Evolutionary conservation across 1,140 invertebrate species (phyloP).

Genomic region (Rhopalosiphum padi): DNA sequence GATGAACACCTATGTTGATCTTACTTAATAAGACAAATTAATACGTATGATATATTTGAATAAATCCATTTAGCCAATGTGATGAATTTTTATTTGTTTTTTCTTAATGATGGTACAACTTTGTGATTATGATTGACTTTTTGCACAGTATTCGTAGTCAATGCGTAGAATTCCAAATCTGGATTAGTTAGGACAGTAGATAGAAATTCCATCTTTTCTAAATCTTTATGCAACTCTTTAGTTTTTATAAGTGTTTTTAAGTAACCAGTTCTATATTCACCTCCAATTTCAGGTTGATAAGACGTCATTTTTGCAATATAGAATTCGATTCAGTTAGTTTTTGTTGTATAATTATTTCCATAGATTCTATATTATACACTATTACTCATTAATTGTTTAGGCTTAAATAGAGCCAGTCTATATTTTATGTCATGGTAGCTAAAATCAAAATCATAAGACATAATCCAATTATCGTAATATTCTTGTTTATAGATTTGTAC

Average conservation of each 20-base stretch:
- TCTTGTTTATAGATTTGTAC: neutral
- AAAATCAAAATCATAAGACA: neutral
- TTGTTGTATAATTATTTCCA: neutral
- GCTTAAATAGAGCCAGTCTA: neutral
- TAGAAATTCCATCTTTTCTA: constrained; percentile 21
- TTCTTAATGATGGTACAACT: neutral
- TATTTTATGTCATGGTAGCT: neutral
- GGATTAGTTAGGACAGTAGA: neutral
- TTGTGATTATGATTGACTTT: neutral
- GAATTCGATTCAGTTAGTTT: neutral
- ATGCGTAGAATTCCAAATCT: neutral
- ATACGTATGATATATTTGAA: neutral
- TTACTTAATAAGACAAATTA: no score
- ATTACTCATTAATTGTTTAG: neutral
- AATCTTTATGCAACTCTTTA: neutral
- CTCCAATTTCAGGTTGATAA: constrained; percentile 3
- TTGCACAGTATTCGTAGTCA: neutral
- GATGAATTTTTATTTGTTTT: neutral
- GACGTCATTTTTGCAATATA: neutral
- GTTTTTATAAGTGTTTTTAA: constrained; percentile 16
- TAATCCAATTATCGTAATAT: neutral
- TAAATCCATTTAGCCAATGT: no score
- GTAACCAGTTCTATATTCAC: neutral
- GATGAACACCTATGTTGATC: no score
- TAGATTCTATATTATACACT: neutral